Conservation (phyloP, 2,113 vertebrate species). For the Sceloporus tristichus region DNA sequence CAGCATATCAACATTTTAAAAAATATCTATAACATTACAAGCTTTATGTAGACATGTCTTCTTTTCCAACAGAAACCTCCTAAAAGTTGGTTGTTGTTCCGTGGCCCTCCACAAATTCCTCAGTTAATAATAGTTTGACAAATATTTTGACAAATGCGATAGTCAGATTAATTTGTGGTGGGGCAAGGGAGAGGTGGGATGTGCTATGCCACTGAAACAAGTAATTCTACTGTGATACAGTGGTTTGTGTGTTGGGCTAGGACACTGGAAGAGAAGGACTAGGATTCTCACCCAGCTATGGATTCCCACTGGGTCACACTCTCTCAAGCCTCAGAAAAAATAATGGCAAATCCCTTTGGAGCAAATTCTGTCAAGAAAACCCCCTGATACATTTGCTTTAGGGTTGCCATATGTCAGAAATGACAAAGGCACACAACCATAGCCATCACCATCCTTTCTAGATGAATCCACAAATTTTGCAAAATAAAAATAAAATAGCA, state of each 20-base stretch:
- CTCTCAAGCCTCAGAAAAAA: too few relatives aligned
- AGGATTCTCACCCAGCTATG: too few relatives aligned
- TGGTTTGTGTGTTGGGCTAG: too few relatives aligned
- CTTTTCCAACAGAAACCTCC: not conserved
- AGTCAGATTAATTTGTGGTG: not conserved
- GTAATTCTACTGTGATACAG: not conserved
- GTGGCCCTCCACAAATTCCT: not conserved
- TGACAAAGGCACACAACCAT: too few relatives aligned
- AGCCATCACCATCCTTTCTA: too few relatives aligned
- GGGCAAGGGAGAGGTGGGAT: not conserved
- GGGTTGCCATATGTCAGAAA: too few relatives aligned
- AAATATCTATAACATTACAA: conserved; percentile 2
- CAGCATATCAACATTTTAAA: not conserved
- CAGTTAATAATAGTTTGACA: not conserved
- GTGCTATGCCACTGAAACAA: conserved; percentile 5
- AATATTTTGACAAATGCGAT: not conserved
- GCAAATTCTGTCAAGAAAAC: too few relatives aligned
- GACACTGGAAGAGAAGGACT: too few relatives aligned
- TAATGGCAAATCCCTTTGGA: too few relatives aligned
- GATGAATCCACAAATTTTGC: too few relatives aligned
- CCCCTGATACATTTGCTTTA: too few relatives aligned
- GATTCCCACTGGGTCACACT: too few relatives aligned
- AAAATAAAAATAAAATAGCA: not conserved
- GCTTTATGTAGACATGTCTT: not conserved
- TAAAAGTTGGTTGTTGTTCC: not conserved